Percentiles rank a stretch among this genome's conserved stretches.
phyloP scores from a whole-genome alignment of 2,888 invertebrate genomes.

The Criorhina ranunculi region DNA sequence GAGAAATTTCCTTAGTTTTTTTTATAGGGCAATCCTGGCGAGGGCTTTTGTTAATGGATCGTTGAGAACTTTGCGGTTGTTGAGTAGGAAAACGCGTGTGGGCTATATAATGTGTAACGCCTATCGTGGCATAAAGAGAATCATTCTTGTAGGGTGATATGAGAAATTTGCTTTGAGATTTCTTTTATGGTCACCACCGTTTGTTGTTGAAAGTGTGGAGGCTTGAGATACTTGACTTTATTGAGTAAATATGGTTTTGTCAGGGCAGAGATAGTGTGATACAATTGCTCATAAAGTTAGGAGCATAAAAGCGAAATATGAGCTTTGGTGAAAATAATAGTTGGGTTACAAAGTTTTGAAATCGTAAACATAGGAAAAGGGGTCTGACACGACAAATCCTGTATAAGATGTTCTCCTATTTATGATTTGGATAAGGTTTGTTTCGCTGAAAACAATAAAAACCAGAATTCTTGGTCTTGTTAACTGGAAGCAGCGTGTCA shows the following conservation, averaged over 20 bases:
- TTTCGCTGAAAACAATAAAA: no score
- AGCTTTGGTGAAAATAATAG: no score
- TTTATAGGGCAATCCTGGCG: constrained; percentile 43
- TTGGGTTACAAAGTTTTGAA: no score
- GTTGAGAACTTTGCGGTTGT: constrained; percentile 38
- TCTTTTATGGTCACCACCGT: constrained; percentile 20
- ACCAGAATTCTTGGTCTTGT: no score
- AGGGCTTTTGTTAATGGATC: constrained; percentile 45
- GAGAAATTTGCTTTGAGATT: constrained; percentile 27
- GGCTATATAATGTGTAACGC: constrained; percentile 11
- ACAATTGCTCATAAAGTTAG: constrained; percentile 1
- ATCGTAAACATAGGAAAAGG: no score
- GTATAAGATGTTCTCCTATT: no score
- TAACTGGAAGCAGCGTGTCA: no score
- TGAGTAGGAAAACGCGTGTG: constrained; percentile 4
- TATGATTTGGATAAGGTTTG: no score
- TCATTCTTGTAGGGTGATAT: constrained; percentile 5
- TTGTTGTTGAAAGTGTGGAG: constrained; percentile 9
- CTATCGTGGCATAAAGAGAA: constrained; percentile 5
- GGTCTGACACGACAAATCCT: no score
- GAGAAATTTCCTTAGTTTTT: constrained; percentile 16
- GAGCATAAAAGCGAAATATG: no score
- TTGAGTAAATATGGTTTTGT: constrained; percentile 25
- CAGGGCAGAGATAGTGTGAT: constrained; percentile 11
- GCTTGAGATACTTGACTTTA: constrained; percentile 10